Conservation (phyloP, 2,888 invertebrate species). For the Agriopis leucophaearia region DNA sequence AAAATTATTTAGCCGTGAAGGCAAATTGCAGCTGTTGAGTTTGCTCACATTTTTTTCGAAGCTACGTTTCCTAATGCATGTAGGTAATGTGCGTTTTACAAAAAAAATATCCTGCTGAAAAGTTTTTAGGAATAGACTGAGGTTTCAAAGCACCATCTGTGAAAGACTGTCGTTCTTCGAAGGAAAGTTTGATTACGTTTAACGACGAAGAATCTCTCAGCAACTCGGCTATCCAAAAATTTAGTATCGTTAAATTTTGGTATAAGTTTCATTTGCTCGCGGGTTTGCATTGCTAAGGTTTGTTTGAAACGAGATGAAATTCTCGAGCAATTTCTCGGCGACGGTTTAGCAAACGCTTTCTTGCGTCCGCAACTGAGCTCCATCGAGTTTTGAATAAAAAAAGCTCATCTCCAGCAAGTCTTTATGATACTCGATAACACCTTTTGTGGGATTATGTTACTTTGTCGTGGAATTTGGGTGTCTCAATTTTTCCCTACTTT, state of each 20-base stretch:
- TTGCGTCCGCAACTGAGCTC: conserved; percentile 46
- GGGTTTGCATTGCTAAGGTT: conserved; percentile 29
- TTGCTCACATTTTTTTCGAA: conserved; percentile 50
- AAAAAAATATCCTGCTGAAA: conserved; percentile 50
- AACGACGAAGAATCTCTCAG: conserved; percentile 23
- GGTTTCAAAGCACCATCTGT: too few relatives aligned
- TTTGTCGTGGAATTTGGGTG: conserved; percentile 27
- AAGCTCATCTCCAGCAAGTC: conserved; percentile 51
- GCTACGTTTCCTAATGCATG: conserved; percentile 56
- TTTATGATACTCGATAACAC: conserved; percentile 46
- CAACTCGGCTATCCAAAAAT: conserved; percentile 30
- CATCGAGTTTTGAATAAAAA: conserved; percentile 56
- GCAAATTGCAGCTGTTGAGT: conserved; percentile 34
- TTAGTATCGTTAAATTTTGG: conserved; percentile 16
- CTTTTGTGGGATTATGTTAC: conserved; percentile 44
- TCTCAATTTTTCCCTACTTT: conserved; percentile 32
- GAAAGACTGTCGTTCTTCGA: conserved; percentile 9
- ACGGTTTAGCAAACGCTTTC: conserved; percentile 51
- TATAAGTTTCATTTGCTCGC: conserved; percentile 22
- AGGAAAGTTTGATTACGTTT: conserved; percentile 44
- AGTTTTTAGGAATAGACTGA: too few relatives aligned
- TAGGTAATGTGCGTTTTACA: conserved; percentile 59
- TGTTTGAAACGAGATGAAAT: conserved; percentile 56
- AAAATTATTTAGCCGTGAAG: not conserved
- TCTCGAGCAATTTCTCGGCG: conserved; percentile 58